Base-by-base conservation (phyloP, 2,113 vertebrate genomes). In the Microtus pennsylvanicus region DNA sequence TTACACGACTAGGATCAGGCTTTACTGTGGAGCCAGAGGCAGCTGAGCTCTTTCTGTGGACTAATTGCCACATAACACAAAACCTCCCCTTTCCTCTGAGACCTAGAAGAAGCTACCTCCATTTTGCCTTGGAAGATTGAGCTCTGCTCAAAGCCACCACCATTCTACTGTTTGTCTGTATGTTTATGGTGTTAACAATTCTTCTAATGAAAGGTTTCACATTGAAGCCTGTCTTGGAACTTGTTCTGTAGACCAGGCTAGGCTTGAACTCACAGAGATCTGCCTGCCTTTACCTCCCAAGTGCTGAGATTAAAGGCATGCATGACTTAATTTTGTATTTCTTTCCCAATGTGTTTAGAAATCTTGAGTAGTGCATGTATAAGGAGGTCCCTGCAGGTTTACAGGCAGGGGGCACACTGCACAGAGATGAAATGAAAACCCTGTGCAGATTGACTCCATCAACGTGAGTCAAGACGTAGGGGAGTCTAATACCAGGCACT, bases 11-110 rank as follows among this genome's bases (percentile, higher is more conserved):
- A 42, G 52, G 30, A n/a, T 93, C n/a, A 93, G 16, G 28, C 75
- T 95, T 96, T 81, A 47, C 87, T 94, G 19, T 90, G 13, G 81
- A 85, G 58, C n/a, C 58, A 30, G 21, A 82, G 38, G 19, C 58
- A 85, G n/a, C n/a, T 22, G 63, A 17, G 28, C 30, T 24, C 30
- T 24, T 69, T 35, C 17, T 69, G 42, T 35, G 42, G 42, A 28
- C 63, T 69, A 21, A 35, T 45, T 50, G 22, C 63, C 83, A 86
- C 10, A 35, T 86, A 67, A 24, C 28, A 35, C 2, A 19, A 35
- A 69, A 45, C 42, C 42, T 47, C 19, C 19, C 11, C 26, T 33
- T 50, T 50, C 83, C 83, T 69, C 28, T 67, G 42, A 86, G 58
- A 83, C 12, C 81, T 61, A 2, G 8, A 63, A 61, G n/a, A 42